Base-by-base conservation (phyloP, 1,140 invertebrate species). In the Lanistes nyassanus region DNA sequence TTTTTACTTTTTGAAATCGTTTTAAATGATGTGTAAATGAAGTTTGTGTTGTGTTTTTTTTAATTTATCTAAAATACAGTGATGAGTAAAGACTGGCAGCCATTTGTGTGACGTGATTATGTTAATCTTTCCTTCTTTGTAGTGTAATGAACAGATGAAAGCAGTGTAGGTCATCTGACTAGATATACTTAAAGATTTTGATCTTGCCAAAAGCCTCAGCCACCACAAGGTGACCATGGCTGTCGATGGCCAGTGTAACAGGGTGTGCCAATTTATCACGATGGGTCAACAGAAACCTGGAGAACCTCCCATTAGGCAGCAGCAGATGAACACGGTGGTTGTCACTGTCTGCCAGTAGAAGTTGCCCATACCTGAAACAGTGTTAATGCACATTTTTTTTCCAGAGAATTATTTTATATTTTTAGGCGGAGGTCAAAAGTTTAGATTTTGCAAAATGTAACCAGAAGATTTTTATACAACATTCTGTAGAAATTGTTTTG, bases 261-360 rank as follows among this genome's bases (percentile, higher is more conserved):
- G 87, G 87, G 58, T 88, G 83, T 79, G 83, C 86, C 29, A 87
- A 65, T 53, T 81, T 81, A 74, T 88, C 79, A 7, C 47, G 70
- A 67, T 84, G 82, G 3, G 83, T 84, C 21, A 87, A 60, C 21
- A 88, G 73, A 74, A 83, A 84, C 19, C 82, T 78, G 21, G 77
- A 78, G 37, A 88, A 84, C 37, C 79, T 81, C 16, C 87, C 87
- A 76, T 86, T 81, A 7, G 86, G 85, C 4, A 83, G 74, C 36
- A 86, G 80, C 13, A 87, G 78, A 73, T 86, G 85, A 5, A 88
- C 79, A 11, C 86, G 74, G 64, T 86, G 81, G 73, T 87, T 87
- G 29, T 84, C 76, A 67, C 86, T 85, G 79, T 88, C 87, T 0
- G 85, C 86, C 2, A 88, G 77, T 51, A 87, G 82, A 16, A 87